Conservation (phyloP, 2,888 invertebrate species). For the Entomobrya multifasciata region DNA sequence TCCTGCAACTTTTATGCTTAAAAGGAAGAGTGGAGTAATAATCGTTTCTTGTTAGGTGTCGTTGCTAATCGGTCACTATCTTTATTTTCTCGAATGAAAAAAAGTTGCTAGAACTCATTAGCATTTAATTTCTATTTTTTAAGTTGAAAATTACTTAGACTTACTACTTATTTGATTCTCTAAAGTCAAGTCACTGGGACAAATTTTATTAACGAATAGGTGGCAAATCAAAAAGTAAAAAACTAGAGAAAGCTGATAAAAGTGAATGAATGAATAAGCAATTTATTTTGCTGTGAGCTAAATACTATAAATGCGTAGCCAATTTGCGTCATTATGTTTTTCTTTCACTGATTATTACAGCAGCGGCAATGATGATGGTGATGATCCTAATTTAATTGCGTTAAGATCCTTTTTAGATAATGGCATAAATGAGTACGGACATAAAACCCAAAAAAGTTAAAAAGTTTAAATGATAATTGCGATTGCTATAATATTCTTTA, state of each 20-base stretch:
- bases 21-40: slow-evolving; percentile 26
- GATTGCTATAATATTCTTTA: neutral
- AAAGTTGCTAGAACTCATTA: slow-evolving; percentile 69
- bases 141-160: neutral
- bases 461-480: neutral
- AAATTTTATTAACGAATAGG: slow-evolving; percentile 25
- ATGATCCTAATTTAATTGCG: slow-evolving; percentile 38
- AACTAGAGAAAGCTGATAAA: slow-evolving; percentile 54
- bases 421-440: slow-evolving; percentile 9
- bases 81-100: slow-evolving; percentile 54
- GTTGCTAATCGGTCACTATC: slow-evolving; percentile 63
- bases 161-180: neutral
- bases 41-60: slow-evolving; percentile 64
- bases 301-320: neutral
- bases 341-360: neutral
- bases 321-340: neutral
- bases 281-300: slow-evolving; percentile 42
- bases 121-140: slow-evolving; percentile 65
- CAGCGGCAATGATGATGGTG: neutral
- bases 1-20: slow-evolving; percentile 46
- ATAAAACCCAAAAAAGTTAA: neutral
- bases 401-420: slow-evolving; percentile 1
- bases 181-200: no score
- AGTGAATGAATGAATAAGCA: slow-evolving; percentile 27
- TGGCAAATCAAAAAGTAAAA: slow-evolving; percentile 29